A percentile compares a stretch with the other conserved stretches of the same genome.
phyloP scores from a whole-genome alignment of 2,888 invertebrate genomes.

The Podotricha telesiphe region DNA sequence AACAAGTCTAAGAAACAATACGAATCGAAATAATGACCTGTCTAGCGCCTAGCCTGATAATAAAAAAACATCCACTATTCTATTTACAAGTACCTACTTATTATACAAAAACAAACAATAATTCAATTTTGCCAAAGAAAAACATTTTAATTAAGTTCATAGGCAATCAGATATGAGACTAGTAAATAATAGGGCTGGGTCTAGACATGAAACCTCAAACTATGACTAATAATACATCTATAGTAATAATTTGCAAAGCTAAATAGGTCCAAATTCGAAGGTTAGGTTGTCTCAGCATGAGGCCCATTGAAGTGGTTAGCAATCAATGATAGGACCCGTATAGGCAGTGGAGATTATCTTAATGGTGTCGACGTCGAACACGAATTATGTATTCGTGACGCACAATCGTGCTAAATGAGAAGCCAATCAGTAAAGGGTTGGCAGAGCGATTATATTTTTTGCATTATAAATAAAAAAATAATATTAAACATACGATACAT shows the following conservation, averaged over 20 bases:
- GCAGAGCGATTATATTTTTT: slow-evolving; percentile 30
- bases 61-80: not conserved
- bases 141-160: not conserved
- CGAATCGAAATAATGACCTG: no score
- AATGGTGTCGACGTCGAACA: slow-evolving; percentile 66
- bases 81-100: no score
- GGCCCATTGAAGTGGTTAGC: slow-evolving; percentile 45
- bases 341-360: slow-evolving; percentile 69
- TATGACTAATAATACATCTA: slow-evolving; percentile 18
- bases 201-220: slow-evolving; percentile 5
- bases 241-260: slow-evolving; percentile 37
- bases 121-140: not conserved
- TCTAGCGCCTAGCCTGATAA: no score
- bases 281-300: slow-evolving; percentile 37
- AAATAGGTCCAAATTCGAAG: slow-evolving; percentile 37
- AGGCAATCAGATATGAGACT: not conserved
- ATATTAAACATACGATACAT: not conserved
- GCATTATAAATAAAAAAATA: not conserved
- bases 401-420: slow-evolving; percentile 79
- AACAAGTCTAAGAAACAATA: no score
- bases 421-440: slow-evolving; percentile 69
- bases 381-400: slow-evolving; percentile 77
- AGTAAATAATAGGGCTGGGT: not conserved
- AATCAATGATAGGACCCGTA: slow-evolving; percentile 60
- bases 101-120: not conserved